phyloP scores from a whole-genome alignment of 2,888 invertebrate genomes.

The Ichneumoninae sp. region DNA sequence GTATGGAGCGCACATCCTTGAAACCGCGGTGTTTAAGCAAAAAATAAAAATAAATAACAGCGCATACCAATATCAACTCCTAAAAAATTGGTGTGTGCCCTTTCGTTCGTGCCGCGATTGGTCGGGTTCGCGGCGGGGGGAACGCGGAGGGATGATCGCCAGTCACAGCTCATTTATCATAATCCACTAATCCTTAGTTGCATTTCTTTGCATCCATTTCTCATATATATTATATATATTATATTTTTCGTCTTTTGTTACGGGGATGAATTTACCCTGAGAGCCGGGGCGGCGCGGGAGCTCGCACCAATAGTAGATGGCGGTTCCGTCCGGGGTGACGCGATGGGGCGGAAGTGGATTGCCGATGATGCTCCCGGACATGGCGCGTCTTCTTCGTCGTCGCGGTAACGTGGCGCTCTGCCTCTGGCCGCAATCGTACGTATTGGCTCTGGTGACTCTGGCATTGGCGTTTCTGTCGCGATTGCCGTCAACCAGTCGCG shows the following conservation, averaged over 20 bases:
- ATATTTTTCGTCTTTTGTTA: conserved; percentile 48
- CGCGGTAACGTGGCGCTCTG: conserved; percentile 82
- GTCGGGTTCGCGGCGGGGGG: conserved; percentile 50
- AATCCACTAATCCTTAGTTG: background rate
- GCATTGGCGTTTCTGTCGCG: conserved; percentile 78
- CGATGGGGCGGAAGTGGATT: conserved; percentile 88
- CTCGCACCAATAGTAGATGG: conserved; percentile 95
- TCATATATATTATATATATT: background rate
- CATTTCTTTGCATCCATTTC: conserved; percentile 7
- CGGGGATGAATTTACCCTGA: conserved; percentile 82
- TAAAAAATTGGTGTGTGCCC: background rate
- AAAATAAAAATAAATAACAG: background rate
- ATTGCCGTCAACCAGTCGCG: conserved; percentile 63
- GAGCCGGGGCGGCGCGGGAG: conserved; percentile 86
- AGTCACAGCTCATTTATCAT: conserved; percentile 19
- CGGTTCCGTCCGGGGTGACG: conserved; percentile 92
- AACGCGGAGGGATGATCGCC: conserved; percentile 62
- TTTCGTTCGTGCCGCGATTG: background rate
- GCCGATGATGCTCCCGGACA: conserved; percentile 78
- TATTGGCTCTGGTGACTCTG: conserved; percentile 69
- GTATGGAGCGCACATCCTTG: background rate
- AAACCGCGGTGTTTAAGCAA: background rate
- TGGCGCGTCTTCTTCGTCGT: conserved; percentile 79
- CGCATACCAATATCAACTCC: too few relatives aligned
- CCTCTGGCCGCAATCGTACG: conserved; percentile 69